A percentile compares a stretch with the other conserved stretches of the same genome.
These are phyloP conservation scores for Mungos mungo DNA, from an alignment of 2,113 vertebrate genomes.

Conservation along the genomic window DNA sequence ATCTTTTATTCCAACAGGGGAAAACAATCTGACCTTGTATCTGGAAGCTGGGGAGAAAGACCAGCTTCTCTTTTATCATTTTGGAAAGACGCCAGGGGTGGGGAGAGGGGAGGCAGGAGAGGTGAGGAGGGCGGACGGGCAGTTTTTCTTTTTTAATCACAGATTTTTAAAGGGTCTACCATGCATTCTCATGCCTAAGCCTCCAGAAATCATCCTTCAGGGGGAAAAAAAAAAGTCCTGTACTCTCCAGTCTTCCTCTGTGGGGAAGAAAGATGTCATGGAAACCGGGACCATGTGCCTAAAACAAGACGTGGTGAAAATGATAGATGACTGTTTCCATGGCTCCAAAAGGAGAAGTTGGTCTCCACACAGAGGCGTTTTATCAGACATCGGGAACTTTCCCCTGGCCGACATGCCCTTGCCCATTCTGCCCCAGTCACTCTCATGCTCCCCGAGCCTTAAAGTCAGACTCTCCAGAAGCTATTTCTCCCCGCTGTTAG, in stretches of 20 bases:
- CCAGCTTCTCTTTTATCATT: conserved; percentile 7
- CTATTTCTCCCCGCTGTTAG: background rate
- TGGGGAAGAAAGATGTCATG: background rate
- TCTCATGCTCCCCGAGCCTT: background rate
- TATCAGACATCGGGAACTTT: background rate
- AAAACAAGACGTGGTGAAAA: background rate
- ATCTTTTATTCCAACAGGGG: background rate
- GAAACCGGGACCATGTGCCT: background rate
- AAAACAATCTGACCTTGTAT: background rate
- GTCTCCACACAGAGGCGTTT: background rate
- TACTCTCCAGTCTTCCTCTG: background rate
- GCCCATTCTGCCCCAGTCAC: too few relatives aligned
- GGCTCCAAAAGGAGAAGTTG: background rate
- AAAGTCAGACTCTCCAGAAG: background rate
- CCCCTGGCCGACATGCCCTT: background rate
- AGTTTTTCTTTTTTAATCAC: background rate
- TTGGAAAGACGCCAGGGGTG: background rate
- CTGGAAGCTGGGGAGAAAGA: conserved; percentile 21
- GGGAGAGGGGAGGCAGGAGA: background rate
- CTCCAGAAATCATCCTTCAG: background rate
- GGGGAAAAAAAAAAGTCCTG: background rate
- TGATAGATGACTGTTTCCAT: background rate
- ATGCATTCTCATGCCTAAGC: background rate
- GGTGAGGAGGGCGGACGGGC: background rate
- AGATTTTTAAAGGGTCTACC: background rate